Evolutionary conservation across 1,140 invertebrate species (phyloP), one percentile per base, ranked within the genome.

Genomic region (Drosophila leontia): DNA sequence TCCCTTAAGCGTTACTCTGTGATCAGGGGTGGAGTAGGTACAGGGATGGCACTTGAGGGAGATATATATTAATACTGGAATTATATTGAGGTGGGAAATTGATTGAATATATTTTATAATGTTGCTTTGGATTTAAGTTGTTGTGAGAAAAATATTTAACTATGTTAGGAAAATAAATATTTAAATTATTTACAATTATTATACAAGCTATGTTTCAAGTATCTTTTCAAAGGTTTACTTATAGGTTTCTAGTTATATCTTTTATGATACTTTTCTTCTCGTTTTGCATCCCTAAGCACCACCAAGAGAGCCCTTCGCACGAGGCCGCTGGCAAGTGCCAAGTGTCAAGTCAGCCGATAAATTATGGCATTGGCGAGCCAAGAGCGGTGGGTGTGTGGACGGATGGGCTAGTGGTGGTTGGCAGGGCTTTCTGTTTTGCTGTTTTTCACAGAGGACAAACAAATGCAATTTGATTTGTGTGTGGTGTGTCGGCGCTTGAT

Each of bases 401-500:
- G 12, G 23, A 0, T n/a, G 35, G 34, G 12, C 11, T 9, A 1
- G 1, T 29, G 47, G 47, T 12, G 55, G 23, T 17, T 35, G 39
- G 15, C 26, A 17, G 42, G 34, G 29, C 29, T 45, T 3, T 29
- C 26, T 19, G 17, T 59, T 48, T 32, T 29, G 29, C 13, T 35
- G 29, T 41, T 29, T 17, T 51, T 23, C 55, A 19, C 58, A 53
- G 17, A 23, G 59, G 51, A 63, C 68, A 78, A 80, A 74, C 64
- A 74, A 78, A 70, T 85, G 77, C 80, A 70, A 83, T 74, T 87
- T 88, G 80, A 88, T 88, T 88, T 83, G 80, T 83, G 71, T 75
- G 72, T 82, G 79, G 70, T 80, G 75, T 82, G 71, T 59, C 55
- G 75, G 53, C 45, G 68, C 37, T 51, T 69, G 65, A 64, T 70